A percentile compares a stretch with the other conserved stretches of the same genome.
Evolutionary conservation across 2,113 vertebrate genomes (phyloP).

Genomic region (Mixornis gularis): DNA sequence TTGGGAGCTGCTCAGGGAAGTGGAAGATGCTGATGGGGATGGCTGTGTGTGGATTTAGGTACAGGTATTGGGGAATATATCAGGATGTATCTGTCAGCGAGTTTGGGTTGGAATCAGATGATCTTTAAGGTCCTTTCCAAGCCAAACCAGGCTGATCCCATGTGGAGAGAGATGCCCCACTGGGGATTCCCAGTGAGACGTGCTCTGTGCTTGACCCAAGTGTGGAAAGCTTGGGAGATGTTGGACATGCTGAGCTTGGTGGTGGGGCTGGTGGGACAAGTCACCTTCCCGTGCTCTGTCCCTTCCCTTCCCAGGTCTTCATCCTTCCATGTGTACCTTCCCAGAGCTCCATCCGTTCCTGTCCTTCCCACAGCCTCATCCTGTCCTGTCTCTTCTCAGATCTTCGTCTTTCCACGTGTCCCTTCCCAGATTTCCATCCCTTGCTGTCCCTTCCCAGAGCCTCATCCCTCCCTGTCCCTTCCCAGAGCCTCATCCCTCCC

Average conservation of each 20-base stretch:
- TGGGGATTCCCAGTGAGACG: not conserved
- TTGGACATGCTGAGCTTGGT: rapidly evolving
- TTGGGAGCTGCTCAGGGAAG: not conserved
- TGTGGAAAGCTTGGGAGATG: rapidly evolving
- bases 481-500: not conserved
- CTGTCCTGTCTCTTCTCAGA: not conserved
- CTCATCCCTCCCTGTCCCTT: too few relatives aligned
- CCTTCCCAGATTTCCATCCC: too few relatives aligned
- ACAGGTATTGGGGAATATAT: not conserved
- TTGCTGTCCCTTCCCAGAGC: not conserved
- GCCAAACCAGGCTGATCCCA: not conserved
- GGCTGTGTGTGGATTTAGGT: not conserved
- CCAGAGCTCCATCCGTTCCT: not conserved
- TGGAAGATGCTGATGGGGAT: not conserved
- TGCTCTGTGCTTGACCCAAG: rapidly evolving
- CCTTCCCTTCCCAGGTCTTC: too few relatives aligned
- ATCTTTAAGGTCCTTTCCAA: not conserved
- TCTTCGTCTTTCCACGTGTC: rapidly evolving
- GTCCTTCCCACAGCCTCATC: not conserved
- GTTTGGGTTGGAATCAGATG: not conserved
- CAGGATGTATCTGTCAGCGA: rapidly evolving
- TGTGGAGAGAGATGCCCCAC: not conserved
- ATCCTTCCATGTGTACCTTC: too few relatives aligned
- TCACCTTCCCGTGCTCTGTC: rapidly evolving
- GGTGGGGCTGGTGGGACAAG: not conserved